Base-by-base conservation (phyloP, 2,888 invertebrate species). In the Microlaimidae sp. region DNA sequence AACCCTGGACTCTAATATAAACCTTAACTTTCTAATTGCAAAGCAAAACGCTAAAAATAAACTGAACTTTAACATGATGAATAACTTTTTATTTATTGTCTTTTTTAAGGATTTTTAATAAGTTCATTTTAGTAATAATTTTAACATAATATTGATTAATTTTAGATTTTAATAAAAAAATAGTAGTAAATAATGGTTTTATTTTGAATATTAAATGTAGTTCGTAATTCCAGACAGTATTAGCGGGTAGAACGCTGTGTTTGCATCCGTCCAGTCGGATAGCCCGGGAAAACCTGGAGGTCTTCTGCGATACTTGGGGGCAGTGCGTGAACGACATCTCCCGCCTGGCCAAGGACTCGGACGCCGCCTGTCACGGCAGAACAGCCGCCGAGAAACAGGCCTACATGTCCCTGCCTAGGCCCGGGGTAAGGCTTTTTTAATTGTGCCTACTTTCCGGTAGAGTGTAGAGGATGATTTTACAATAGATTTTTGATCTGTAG, bases 231-330 rank as follows among this genome's bases (percentile, higher is more conserved):
- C 62, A 76, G 76, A 82, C 85, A 51, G 81, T 93, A 62, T 85
- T 87, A 53, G 90, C 95, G 42, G 86, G 92, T 55, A 82, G 89
- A 65, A 88, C 90, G 48, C 74, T 95, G 58, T 85, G 87, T 56
- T 80, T 84, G 63, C 84, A 90, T 75, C 87, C 93, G 4, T 81
- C 82, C 58, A 90, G 90, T 71, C 84, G 90, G 72, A 90, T 92
- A 61, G 89, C 92, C 59, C 82, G 89, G 68, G 97, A 97, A 71
- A 95, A 95, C 76, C 79, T 93, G 51, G 92, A 93, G 75, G 79
- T 52, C 5, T 69, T 69, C 57, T 69, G 69, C 56, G 69, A 69
- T 56, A 67, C 67, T 3, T 69, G 69, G 57, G 85, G 88, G 38
- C 83, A 85, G 69, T 89, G 92, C 69, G 82, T 92, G 49, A 79